Conservation (phyloP, 2,797 vertebrate species). For the Ficedula albicollis region DNA sequence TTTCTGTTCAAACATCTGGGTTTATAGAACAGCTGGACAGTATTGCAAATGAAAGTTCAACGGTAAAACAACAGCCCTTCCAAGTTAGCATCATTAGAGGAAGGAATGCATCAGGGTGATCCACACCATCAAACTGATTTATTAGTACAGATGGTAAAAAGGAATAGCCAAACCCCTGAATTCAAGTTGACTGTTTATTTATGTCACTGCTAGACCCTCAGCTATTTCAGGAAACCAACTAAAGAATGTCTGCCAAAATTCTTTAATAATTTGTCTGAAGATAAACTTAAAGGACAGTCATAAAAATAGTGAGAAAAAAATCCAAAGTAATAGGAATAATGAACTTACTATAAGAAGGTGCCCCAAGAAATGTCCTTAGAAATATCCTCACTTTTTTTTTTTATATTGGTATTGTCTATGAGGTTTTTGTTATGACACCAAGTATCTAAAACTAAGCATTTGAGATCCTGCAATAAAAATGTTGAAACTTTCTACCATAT, state of each 20-base stretch:
- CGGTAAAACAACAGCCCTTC: slow-evolving; percentile 40
- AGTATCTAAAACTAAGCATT: background rate
- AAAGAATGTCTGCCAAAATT: background rate
- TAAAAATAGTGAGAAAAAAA: background rate
- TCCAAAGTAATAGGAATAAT: background rate
- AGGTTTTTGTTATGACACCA: rapidly evolving
- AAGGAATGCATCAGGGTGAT: slow-evolving; percentile 37
- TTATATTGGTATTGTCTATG: background rate
- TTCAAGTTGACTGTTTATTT: slow-evolving; percentile 62
- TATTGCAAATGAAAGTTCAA: slow-evolving; percentile 48
- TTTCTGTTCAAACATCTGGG: slow-evolving; percentile 50
- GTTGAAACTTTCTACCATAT: background rate
- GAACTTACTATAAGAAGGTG: background rate
- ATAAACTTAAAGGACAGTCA: background rate
- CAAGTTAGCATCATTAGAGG: slow-evolving; percentile 21
- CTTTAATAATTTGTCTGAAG: background rate
- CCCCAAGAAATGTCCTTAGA: background rate
- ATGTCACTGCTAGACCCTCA: background rate
- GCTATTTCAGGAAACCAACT: slow-evolving; percentile 45
- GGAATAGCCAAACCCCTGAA: slow-evolving; percentile 26
- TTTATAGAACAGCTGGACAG: slow-evolving; percentile 45
- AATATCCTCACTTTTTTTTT: background rate
- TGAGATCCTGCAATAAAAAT: background rate
- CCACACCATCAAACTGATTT: slow-evolving; percentile 58
- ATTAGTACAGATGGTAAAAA: slow-evolving; percentile 64